A percentile compares a stretch with the other conserved stretches of the same genome.
These are phyloP conservation scores for Cydia amplana DNA, from an alignment of 1,140 invertebrate genomes.

Conservation along the genomic window DNA sequence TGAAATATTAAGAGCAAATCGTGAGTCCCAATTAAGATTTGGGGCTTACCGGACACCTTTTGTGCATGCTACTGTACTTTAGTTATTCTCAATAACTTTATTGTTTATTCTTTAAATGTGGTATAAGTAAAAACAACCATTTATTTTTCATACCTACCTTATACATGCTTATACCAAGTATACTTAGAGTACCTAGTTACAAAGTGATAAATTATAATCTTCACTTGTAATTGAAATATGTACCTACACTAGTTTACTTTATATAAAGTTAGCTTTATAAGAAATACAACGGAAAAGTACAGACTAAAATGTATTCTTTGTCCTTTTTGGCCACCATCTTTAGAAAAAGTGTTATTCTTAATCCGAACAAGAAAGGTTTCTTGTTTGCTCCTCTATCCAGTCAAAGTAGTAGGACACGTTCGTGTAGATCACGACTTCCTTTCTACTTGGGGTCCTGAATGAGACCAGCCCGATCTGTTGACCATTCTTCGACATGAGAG, in stretches of 20 bases:
- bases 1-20: not conserved
- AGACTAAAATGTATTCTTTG: not conserved
- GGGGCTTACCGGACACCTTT: too few species aligned
- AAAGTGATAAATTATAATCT: too few species aligned
- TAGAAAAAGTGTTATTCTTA: not conserved
- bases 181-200: too few species aligned
- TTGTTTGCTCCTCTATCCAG: not conserved
- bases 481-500: slow-evolving; percentile 44
- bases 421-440: slow-evolving; percentile 50
- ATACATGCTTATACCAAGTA: too few species aligned
- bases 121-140: too few species aligned
- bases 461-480: slow-evolving; percentile 58
- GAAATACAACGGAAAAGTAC: not conserved
- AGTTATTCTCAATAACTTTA: too few species aligned
- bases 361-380: not conserved
- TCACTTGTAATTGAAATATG: too few species aligned
- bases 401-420: not conserved
- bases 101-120: too few species aligned
- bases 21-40: too few species aligned
- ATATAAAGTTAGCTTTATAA: not conserved
- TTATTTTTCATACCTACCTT: too few species aligned
- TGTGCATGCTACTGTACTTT: too few species aligned
- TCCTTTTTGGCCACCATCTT: not conserved
- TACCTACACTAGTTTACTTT: too few species aligned
- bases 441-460: slow-evolving; percentile 39